Conservation (phyloP, 2,797 vertebrate species). For the Apogon talboti region DNA sequence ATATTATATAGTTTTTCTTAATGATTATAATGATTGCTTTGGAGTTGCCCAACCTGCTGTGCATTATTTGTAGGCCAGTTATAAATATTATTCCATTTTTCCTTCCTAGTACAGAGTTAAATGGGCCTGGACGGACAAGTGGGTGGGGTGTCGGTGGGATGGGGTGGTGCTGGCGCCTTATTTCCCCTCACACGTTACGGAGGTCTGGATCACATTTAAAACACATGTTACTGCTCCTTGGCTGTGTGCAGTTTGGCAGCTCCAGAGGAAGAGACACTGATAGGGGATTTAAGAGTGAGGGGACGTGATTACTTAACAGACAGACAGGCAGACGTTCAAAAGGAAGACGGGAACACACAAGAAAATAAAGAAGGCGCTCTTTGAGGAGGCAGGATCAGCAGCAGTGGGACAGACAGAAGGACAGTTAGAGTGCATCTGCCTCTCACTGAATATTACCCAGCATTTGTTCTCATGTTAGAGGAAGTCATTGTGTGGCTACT, state of each 20-base stretch:
- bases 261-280: conserved; percentile 54
- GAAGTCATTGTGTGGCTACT: conserved; percentile 28
- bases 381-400: conserved; percentile 34
- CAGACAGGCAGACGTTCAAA: conserved; percentile 18
- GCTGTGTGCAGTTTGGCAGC: conserved; percentile 57
- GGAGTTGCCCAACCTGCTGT: neutral
- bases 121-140: conserved; percentile 20
- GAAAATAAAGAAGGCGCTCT: conserved; percentile 36
- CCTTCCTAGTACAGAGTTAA: conserved; percentile 30
- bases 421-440: conserved; percentile 11
- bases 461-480: conserved; percentile 9
- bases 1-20: neutral
- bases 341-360: conserved; percentile 32
- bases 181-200: conserved; percentile 77
- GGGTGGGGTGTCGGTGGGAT: conserved; percentile 50
- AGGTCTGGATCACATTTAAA: conserved; percentile 97
- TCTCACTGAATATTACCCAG: conserved; percentile 8
- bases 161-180: conserved; percentile 61
- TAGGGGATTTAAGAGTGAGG: conserved; percentile 46
- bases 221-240: conserved; percentile 86
- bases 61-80: conserved; percentile 16
- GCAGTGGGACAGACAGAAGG: conserved; percentile 36
- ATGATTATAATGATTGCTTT: neutral
- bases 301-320: conserved; percentile 49
- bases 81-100: conserved; percentile 15